Percentiles rank a stretch among this genome's conserved stretches.
phyloP scores from a whole-genome alignment of 2,888 invertebrate species.

The Eurois occulta region DNA sequence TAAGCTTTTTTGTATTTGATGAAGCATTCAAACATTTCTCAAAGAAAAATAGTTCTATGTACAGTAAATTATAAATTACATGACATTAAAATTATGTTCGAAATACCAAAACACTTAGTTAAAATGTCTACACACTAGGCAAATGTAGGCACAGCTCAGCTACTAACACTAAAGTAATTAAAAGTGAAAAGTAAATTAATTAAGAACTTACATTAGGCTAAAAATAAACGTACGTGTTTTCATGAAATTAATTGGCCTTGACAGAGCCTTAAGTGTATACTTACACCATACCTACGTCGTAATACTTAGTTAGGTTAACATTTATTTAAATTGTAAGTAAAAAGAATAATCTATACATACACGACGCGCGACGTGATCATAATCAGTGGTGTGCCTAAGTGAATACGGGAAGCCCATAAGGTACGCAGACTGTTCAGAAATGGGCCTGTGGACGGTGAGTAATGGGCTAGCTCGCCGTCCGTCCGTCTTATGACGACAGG shows the following conservation, averaged over 20 bases:
- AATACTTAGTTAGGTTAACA: neutral
- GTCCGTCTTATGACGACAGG: too few species aligned
- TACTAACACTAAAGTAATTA: constrained; percentile 33
- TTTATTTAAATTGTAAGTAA: constrained; percentile 5
- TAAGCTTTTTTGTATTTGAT: constrained; percentile 17
- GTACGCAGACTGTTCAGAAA: too few species aligned
- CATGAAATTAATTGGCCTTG: constrained; percentile 26
- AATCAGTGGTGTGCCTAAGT: too few species aligned
- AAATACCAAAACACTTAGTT: neutral
- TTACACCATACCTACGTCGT: neutral
- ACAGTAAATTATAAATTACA: constrained; percentile 3
- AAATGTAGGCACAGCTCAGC: constrained; percentile 18
- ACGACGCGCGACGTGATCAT: too few species aligned
- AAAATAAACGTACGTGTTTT: constrained; percentile 34
- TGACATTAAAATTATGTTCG: neutral
- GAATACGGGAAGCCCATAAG: too few species aligned
- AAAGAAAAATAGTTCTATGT: neutral
- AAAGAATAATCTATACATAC: neutral
- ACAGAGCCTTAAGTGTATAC: constrained; percentile 12
- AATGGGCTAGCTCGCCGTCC: too few species aligned
- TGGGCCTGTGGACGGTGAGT: too few species aligned
- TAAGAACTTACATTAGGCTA: constrained; percentile 35
- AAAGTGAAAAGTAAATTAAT: constrained; percentile 35
- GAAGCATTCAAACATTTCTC: constrained; percentile 12
- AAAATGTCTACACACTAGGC: neutral